Percentiles rank a stretch among this genome's conserved stretches.
These are phyloP conservation scores for Drosophila oshimai DNA, from an alignment of 1,140 invertebrate species.

Conservation along the genomic window DNA sequence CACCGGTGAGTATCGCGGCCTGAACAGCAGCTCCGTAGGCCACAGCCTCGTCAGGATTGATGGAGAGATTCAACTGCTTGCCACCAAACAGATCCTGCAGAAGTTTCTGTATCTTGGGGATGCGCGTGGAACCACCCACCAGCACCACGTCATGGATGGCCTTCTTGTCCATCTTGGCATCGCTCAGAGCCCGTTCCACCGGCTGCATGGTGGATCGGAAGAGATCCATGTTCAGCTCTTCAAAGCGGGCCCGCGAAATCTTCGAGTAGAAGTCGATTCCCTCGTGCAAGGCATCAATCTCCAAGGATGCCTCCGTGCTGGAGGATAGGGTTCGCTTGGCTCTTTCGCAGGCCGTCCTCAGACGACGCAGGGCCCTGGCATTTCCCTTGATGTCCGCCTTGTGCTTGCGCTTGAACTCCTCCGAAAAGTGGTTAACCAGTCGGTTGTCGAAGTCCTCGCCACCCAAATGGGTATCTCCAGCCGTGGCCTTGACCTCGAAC, in stretches of 20 bases:
- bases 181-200: slow-evolving; percentile 88
- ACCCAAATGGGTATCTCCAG: slow-evolving; percentile 89
- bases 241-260: slow-evolving; percentile 92
- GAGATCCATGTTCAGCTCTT: slow-evolving; percentile 94
- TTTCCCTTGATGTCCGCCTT: slow-evolving; percentile 90
- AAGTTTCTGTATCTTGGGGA: slow-evolving; percentile 87
- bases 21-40: slow-evolving; percentile 90
- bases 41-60: slow-evolving; percentile 91
- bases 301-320: slow-evolving; percentile 87
- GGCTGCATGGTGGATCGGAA: slow-evolving; percentile 88
- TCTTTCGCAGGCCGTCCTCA: slow-evolving; percentile 90
- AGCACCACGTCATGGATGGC: slow-evolving; percentile 87
- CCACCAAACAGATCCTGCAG: slow-evolving; percentile 87
- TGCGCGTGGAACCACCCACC: slow-evolving; percentile 87
- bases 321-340: slow-evolving; percentile 88
- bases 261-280: slow-evolving; percentile 94
- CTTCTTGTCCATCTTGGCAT: slow-evolving; percentile 90
- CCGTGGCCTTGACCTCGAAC: slow-evolving; percentile 91
- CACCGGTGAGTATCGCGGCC: slow-evolving; percentile 89
- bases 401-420: slow-evolving; percentile 93
- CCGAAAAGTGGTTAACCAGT: slow-evolving; percentile 90
- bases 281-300: slow-evolving; percentile 90
- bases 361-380: slow-evolving; percentile 89
- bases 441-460: slow-evolving; percentile 92
- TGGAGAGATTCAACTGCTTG: slow-evolving; percentile 87